Conservation (phyloP, 2,888 invertebrate genomes). For the Teleiodes luculella region DNA sequence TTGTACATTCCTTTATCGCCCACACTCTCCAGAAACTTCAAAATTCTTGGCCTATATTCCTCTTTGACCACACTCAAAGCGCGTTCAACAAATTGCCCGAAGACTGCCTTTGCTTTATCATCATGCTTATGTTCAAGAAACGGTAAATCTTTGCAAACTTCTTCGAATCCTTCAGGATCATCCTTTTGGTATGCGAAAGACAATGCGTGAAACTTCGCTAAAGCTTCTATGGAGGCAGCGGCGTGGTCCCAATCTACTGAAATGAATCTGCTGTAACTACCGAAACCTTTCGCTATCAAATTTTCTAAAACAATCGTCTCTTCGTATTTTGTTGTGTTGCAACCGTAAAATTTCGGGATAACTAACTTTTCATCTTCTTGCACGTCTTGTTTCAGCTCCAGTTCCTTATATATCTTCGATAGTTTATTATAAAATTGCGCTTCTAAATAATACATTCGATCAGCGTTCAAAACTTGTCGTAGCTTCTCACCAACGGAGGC, state of each 20-base stretch:
- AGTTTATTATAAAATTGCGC: constrained; percentile 33
- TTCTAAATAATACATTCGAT: constrained; percentile 31
- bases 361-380: constrained; percentile 28
- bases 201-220: constrained; percentile 55
- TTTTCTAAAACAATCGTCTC: constrained; percentile 51
- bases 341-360: constrained; percentile 39
- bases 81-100: neutral
- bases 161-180: constrained; percentile 37
- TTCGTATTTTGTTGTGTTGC: constrained; percentile 26
- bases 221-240: constrained; percentile 32
- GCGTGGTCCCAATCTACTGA: constrained; percentile 46
- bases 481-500: constrained; percentile 34
- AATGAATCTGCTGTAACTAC: constrained; percentile 32
- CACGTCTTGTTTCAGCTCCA: constrained; percentile 28
- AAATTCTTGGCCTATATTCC: constrained; percentile 15
- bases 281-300: constrained; percentile 39
- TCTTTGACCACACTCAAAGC: constrained; percentile 18
- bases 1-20: constrained; percentile 20
- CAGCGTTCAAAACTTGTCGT: constrained; percentile 27
- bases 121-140: constrained; percentile 14
- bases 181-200: constrained; percentile 51
- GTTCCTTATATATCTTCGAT: constrained; percentile 25
- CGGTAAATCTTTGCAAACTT: constrained; percentile 23
- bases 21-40: constrained; percentile 22
- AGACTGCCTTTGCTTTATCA: constrained; percentile 17